These are phyloP conservation scores for Tinamus major DNA, from an alignment of 2,797 vertebrate genomes.

Conservation along the genomic window DNA sequence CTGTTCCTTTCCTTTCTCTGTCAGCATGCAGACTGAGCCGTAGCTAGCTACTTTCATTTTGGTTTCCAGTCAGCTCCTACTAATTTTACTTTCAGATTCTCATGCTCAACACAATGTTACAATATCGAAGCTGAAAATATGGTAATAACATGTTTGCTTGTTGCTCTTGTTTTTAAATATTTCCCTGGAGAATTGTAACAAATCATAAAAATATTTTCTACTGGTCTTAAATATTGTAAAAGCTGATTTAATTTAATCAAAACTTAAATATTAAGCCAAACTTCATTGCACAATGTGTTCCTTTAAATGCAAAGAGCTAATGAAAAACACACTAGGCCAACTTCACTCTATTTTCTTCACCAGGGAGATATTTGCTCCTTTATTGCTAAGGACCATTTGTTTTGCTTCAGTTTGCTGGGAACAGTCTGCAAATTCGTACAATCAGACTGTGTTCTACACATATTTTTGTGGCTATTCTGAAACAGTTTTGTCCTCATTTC, in stretches of 20 bases:
- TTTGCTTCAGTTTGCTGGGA: conserved; percentile 60
- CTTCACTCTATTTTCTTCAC: conserved; percentile 44
- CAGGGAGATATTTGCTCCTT: conserved; percentile 27
- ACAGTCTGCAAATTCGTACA: conserved; percentile 46
- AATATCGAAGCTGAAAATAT: conserved; percentile 41
- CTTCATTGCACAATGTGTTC: conserved; percentile 50
- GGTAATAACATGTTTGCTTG: conserved; percentile 34
- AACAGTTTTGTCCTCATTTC: conserved; percentile 59
- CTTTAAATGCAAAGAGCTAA: conserved; percentile 64
- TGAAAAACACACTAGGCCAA: conserved; percentile 52
- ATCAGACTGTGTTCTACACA: conserved; percentile 44
- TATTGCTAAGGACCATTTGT: conserved; percentile 35
- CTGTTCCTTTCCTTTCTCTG: not conserved
- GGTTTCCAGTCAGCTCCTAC: not conserved
- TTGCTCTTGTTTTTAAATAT: conserved; percentile 40
- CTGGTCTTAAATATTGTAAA: conserved; percentile 66
- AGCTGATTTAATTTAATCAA: conserved; percentile 64
- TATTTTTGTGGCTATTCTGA: conserved; percentile 68
- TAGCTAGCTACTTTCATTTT: not conserved
- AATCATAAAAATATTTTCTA: conserved; percentile 64
- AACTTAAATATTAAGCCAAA: conserved; percentile 64
- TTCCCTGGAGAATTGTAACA: conserved; percentile 50
- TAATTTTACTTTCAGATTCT: conserved; percentile 46
- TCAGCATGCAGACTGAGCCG: not conserved
- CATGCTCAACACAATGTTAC: conserved; percentile 2